Evolutionary conservation across 2,797 vertebrate species (phyloP).

Genomic region (Coracias cyanogaster): DNA sequence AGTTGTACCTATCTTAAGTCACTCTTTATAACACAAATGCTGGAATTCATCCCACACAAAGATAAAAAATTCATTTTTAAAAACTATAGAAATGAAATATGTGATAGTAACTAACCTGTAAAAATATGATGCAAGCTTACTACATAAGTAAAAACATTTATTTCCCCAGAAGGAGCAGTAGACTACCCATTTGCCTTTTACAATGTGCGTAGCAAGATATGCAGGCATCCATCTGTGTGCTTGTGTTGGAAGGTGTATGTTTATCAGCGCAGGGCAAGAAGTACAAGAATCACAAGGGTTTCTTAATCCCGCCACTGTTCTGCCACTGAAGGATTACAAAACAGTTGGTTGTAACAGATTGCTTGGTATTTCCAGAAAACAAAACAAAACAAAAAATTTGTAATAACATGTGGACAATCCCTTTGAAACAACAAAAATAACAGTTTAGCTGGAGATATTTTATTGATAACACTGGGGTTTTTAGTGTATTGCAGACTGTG

Average conservation of each 20-base stretch:
- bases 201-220: neutral
- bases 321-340: conserved; percentile 43
- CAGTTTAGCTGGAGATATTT: neutral
- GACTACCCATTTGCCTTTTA: neutral
- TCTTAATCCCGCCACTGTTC: conserved; percentile 60
- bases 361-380: conserved; percentile 33
- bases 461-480: neutral
- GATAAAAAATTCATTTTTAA: neutral
- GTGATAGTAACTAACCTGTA: neutral
- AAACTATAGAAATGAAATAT: neutral
- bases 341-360: conserved; percentile 62
- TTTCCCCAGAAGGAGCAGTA: neutral
- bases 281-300: conserved; percentile 19
- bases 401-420: neutral
- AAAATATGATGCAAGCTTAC: neutral
- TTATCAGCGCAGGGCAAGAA: conserved; percentile 52
- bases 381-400: conserved; percentile 16
- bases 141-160: conserved; percentile 13
- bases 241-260: conserved; percentile 14
- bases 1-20: neutral
- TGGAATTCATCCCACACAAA: neutral
- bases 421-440: conserved; percentile 25
- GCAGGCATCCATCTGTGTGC: neutral
- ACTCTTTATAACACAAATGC: neutral
- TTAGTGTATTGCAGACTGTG: neutral